Base-by-base conservation (phyloP, 2,113 vertebrate genomes). In the Condylura cristata region DNA sequence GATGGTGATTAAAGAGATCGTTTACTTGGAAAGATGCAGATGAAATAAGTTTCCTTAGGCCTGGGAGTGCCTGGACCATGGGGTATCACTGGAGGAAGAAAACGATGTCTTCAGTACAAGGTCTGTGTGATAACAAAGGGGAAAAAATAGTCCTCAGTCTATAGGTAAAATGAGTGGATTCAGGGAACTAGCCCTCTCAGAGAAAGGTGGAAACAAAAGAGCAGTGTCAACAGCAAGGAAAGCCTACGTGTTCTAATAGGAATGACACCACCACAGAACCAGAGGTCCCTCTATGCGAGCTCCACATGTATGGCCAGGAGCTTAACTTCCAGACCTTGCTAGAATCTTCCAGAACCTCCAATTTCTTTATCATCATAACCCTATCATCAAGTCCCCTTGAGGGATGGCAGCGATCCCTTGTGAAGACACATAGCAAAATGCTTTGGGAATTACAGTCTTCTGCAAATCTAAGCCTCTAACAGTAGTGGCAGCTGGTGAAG, bases 291-390 rank as follows among this genome's bases (percentile, higher is more conserved):
- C 46, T 46, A 10, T 74, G 8, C 10, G 6, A 65, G 46, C 46
- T 75, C 58, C 58, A 16, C 11, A 13, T 26, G n/a, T 18, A 51
- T 83, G 48, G n/a, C 68, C 24, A 39, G 78, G 3, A 37, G 14
- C 51, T 70, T 0, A 17, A 8, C n/a, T 28, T 41, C 37, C 8
- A 8, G 32, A 44, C 58, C 63, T 8, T 74, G 11, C 12, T 10
- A 28, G 10, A 44, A 24, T 7, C 39, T 71, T 51, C 4, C 20
- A 4, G 5, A 3, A 5, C n/a, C 34, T 7, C 18, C 6, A 0
- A 75, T 75, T 44, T 58, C 78, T 76, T 56, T 53, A n/a, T 20
- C 82, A 22, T 26, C 41, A 34, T 22, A 39, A 37, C 26, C 32
- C 30, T 6, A 4, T 39, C 7, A 4, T 53, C 51, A 74, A 48